phyloP scores from a whole-genome alignment of 2,797 vertebrate genomes.

The Pteronotus mesoamericanus region DNA sequence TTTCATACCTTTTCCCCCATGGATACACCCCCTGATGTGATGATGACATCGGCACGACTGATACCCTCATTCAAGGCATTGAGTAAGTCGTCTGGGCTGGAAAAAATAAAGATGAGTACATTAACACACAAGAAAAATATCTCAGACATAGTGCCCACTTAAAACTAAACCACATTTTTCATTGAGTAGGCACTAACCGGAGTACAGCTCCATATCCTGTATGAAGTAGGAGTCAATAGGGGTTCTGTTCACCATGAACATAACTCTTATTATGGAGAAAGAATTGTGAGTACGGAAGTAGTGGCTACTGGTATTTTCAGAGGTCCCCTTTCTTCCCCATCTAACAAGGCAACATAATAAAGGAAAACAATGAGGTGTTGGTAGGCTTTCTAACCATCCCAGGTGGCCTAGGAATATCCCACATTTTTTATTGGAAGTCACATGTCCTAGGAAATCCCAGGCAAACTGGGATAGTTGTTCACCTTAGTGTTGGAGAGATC shows the following conservation, averaged over 20 bases:
- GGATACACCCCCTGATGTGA: conserved; percentile 98
- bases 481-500: not conserved
- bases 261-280: not conserved
- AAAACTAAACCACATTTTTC: not conserved
- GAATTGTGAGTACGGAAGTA: not conserved
- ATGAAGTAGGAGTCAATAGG: not conserved
- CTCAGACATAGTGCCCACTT: not conserved
- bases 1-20: conserved; percentile 97
- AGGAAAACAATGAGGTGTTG: not conserved
- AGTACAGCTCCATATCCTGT: not conserved
- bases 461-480: not conserved
- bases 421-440: not conserved
- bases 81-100: conserved; percentile 97
- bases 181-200: not conserved
- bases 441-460: not conserved
- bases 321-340: not conserved
- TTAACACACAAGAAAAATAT: conserved; percentile 59
- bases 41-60: conserved; percentile 98
- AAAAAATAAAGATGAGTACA: conserved; percentile 76
- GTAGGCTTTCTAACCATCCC: not conserved
- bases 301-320: not conserved
- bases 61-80: conserved; percentile 98
- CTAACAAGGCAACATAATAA: not conserved
- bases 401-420: not conserved
- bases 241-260: not conserved